Conservation (phyloP, 2,888 invertebrate species). For the Tipula confusa region DNA sequence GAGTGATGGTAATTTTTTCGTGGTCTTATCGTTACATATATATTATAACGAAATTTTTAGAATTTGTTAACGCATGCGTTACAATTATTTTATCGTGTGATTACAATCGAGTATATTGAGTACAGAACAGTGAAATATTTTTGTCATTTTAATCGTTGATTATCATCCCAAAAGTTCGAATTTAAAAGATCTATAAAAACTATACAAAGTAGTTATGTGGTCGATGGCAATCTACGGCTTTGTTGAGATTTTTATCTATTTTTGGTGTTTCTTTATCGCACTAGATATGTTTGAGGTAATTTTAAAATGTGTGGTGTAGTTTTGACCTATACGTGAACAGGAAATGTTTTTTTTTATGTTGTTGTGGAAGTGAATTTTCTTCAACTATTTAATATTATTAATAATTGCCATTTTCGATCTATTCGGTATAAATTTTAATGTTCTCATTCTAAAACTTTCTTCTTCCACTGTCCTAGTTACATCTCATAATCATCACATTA, state of each 20-base stretch:
- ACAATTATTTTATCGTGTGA: not conserved
- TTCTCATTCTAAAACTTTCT: not conserved
- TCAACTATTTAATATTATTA: not conserved
- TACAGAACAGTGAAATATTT: not conserved
- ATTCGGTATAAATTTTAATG: not conserved
- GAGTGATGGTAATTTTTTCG: not conserved
- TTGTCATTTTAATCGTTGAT: not conserved
- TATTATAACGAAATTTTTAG: not conserved
- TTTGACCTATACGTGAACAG: not conserved
- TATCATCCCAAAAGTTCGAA: not conserved
- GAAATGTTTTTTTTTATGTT: not conserved
- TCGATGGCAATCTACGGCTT: not conserved
- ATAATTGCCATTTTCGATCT: not conserved
- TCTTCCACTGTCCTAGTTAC: not conserved
- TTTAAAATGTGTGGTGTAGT: not conserved
- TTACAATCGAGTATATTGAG: not conserved
- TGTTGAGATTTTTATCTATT: conserved; percentile 13
- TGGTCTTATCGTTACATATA: not conserved
- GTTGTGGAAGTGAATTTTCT: not conserved
- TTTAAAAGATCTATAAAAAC: not conserved
- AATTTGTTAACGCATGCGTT: not conserved
- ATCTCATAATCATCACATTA: not conserved
- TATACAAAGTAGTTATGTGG: not conserved
- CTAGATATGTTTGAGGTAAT: conserved; percentile 29
- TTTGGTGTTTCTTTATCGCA: conserved; percentile 28